Evolutionary conservation across 1,140 invertebrate genomes (phyloP).

Genomic region (Copidosoma floridanum): DNA sequence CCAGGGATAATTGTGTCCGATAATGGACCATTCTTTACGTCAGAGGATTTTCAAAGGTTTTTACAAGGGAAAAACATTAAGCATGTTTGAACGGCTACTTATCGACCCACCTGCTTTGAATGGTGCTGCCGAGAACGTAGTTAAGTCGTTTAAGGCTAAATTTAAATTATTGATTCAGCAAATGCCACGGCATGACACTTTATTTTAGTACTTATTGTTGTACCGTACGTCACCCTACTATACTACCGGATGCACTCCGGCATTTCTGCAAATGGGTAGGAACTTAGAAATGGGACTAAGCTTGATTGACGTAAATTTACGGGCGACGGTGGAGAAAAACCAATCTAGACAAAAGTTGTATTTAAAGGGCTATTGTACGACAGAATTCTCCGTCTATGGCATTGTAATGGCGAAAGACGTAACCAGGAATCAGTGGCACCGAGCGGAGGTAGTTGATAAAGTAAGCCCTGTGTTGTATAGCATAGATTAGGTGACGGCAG

Average conservation of each 20-base stretch:
- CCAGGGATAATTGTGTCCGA: constrained; percentile 14
- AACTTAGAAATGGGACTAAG: constrained; percentile 26
- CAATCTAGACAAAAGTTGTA: background rate
- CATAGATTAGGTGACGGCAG: no score
- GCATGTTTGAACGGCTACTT: background rate
- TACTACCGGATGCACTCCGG: constrained; percentile 19
- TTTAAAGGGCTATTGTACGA: no score
- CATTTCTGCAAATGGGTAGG: constrained; percentile 23
- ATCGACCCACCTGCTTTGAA: background rate
- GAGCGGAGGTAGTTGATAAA: no score
- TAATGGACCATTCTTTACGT: constrained; percentile 7
- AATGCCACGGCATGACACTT: background rate
- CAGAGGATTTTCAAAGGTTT: constrained; percentile 4
- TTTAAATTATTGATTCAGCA: constrained; percentile 28
- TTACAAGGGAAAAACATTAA: background rate
- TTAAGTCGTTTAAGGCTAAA: constrained; percentile 21
- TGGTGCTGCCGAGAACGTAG: background rate
- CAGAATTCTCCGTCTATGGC: no score
- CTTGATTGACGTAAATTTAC: constrained; percentile 10
- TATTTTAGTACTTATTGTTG: constrained; percentile 27
- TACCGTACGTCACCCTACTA: constrained; percentile 24
- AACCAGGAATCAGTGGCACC: no score
- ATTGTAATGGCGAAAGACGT: no score
- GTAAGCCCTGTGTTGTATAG: no score
- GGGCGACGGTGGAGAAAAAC: background rate